These are phyloP conservation scores for Tetanocera ferruginea DNA, from an alignment of 2,888 invertebrate genomes.

Conservation along the genomic window DNA sequence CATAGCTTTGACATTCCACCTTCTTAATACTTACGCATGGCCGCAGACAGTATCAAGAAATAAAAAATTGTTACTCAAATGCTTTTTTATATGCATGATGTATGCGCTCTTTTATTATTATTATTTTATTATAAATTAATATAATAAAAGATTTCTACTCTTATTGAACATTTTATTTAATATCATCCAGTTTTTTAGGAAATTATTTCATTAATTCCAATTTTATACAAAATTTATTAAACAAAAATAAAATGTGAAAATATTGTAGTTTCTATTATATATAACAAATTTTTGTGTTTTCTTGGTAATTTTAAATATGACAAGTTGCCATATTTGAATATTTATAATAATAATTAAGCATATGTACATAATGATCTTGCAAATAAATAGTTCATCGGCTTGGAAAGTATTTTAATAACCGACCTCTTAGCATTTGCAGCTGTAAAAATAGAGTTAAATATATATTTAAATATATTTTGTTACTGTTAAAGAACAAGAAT, in stretches of 20 bases:
- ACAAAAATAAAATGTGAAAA: conserved; percentile 1
- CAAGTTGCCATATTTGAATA: background rate
- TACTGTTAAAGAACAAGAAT: background rate
- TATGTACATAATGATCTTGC: conserved; percentile 19
- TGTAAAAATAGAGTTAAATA: conserved; percentile 48
- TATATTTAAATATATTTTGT: conserved; percentile 4
- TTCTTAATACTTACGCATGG: background rate
- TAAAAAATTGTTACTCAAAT: background rate
- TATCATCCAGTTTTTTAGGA: conserved; percentile 2
- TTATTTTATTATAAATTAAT: background rate
- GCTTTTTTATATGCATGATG: background rate
- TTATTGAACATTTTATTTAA: conserved; percentile 22
- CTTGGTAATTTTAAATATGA: conserved; percentile 1
- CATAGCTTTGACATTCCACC: too few relatives aligned
- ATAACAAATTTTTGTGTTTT: conserved; percentile 14
- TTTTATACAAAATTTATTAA: conserved; percentile 16
- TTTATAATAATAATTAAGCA: background rate
- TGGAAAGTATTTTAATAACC: conserved; percentile 51
- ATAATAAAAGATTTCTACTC: conserved; percentile 7
- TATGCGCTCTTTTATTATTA: background rate
- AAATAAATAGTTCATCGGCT: conserved; percentile 38
- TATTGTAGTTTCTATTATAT: background rate
- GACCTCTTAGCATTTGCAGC: conserved; percentile 49
- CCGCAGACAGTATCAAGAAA: background rate
- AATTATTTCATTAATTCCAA: background rate